Evolutionary conservation across 2,113 vertebrate species (phyloP), one percentile per base, ranked within the genome.

Genomic region (Collichthys lucidus): DNA sequence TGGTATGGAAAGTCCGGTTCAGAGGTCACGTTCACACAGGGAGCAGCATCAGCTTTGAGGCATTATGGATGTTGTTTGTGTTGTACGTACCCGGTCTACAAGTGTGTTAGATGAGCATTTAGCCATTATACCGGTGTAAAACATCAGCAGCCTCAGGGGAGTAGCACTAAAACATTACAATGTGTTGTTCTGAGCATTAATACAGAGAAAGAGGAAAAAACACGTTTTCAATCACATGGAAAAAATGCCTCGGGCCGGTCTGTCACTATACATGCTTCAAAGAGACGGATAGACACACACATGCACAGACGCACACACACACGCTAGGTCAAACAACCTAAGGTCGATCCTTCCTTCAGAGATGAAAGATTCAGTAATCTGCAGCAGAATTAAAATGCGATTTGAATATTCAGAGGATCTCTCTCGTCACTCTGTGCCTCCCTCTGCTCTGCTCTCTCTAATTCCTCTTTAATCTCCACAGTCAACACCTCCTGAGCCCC

Each of bases 381-480:
- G 80, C 77, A 22, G 70, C 70, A 79, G 79, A 87, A 89, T 91
- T 86, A 90, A 92, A 86, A 84, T 20, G 47, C 78, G 83, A 89
- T 90, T 84, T 90, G 79, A 92, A 92, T 89, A 91, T 91, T 91
- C 83, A 88, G 72, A 74, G 79, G 66, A 66, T 66, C 24, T 53
- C 11, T 85, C 59, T 46, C 67, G 50, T 57, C 26, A 66, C 56
- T 85, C 46, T 76, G 71, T 63, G 74, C 20, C 74, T 75, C 75
- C 81, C 55, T 79, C 61, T 65, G 78, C 76, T 87, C 72, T 49
- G 81, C 74, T 83, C 64, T 77, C 67, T 74, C 79, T 92, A 90
- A 93, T 89, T 92, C 83, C 87, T 79, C 74, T 88, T 83, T 93
- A 93, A 93, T 92, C 91, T 91, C 83, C 64, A 50, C 69, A 87